A percentile compares a stretch with the other conserved stretches of the same genome.
phyloP scores from a whole-genome alignment of 2,888 invertebrate genomes.

The Hydropsyche betteni region DNA sequence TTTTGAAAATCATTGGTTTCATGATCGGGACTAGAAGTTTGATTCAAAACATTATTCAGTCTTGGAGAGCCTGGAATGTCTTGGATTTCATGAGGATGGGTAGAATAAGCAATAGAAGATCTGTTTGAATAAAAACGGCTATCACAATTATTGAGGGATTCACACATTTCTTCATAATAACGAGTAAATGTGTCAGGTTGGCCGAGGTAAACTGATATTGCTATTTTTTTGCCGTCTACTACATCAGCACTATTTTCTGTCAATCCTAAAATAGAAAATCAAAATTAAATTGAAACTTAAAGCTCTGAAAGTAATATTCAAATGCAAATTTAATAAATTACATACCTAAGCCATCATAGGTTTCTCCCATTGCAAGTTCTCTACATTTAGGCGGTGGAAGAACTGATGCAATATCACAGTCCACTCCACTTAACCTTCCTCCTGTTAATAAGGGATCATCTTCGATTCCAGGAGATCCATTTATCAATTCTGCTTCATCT shows the following conservation, averaged over 20 bases:
- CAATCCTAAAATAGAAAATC: conserved; percentile 58
- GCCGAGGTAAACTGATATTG: conserved; percentile 87
- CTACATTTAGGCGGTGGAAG: conserved; percentile 64
- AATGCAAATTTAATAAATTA: conserved; percentile 51
- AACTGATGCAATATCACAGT: conserved; percentile 63
- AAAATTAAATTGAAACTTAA: conserved; percentile 1
- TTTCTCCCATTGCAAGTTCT: conserved; percentile 66
- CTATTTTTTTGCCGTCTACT: conserved; percentile 86
- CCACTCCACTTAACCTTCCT: conserved; percentile 61
- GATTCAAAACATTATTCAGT: background rate
- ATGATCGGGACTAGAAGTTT: conserved; percentile 39
- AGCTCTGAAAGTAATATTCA: background rate
- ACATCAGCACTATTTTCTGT: conserved; percentile 72
- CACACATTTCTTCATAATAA: conserved; percentile 73
- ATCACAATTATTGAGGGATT: conserved; percentile 72
- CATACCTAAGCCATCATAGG: conserved; percentile 65
- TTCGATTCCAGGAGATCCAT: conserved; percentile 63
- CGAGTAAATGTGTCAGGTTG: conserved; percentile 80
- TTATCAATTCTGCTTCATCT: conserved; percentile 49
- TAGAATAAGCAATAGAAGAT: conserved; percentile 61
- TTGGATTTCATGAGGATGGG: conserved; percentile 54
- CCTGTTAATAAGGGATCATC: conserved; percentile 55
- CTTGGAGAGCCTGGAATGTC: conserved; percentile 26
- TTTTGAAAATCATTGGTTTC: conserved; percentile 44
- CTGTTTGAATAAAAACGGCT: conserved; percentile 68